Evolutionary conservation across 2,888 invertebrate genomes (phyloP).

Genomic region (Tortricodes alternella): DNA sequence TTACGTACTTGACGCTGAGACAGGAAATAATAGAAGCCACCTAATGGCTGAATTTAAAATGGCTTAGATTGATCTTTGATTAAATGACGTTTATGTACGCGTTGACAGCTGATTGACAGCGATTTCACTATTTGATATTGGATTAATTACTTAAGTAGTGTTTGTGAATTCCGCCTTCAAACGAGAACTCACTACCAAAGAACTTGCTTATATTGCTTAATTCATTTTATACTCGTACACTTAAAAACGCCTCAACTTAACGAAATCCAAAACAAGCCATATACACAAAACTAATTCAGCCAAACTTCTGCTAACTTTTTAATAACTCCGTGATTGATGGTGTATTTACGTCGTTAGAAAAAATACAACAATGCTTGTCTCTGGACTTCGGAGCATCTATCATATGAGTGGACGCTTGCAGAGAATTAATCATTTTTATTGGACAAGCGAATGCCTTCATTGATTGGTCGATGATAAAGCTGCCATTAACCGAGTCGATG

Average conservation of each 20-base stretch:
- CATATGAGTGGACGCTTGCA: slow-evolving; percentile 55
- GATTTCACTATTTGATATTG: too few species aligned
- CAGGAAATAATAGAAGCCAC: too few species aligned
- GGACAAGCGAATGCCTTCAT: slow-evolving; percentile 58
- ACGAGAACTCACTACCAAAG: too few species aligned
- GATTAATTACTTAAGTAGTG: too few species aligned
- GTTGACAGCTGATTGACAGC: too few species aligned
- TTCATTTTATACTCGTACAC: neutral
- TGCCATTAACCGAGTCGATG: slow-evolving; percentile 55
- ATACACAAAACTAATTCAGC: slow-evolving; percentile 11
- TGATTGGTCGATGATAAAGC: slow-evolving; percentile 68
- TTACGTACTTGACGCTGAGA: too few species aligned
- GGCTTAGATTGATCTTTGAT: too few species aligned
- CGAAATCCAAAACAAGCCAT: slow-evolving; percentile 1
- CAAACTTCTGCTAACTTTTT: slow-evolving; percentile 24
- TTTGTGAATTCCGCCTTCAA: too few species aligned
- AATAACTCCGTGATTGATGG: slow-evolving; percentile 25
- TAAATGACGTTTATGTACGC: too few species aligned
- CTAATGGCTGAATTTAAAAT: too few species aligned
- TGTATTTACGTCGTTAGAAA: slow-evolving; percentile 1
- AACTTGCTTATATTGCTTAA: too few species aligned
- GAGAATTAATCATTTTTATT: slow-evolving; percentile 72
- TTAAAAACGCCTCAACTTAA: neutral
- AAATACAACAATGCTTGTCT: slow-evolving; percentile 29
- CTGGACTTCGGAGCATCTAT: slow-evolving; percentile 47